phyloP scores from a whole-genome alignment of 2,113 vertebrate species.

The Tachycineta bicolor region DNA sequence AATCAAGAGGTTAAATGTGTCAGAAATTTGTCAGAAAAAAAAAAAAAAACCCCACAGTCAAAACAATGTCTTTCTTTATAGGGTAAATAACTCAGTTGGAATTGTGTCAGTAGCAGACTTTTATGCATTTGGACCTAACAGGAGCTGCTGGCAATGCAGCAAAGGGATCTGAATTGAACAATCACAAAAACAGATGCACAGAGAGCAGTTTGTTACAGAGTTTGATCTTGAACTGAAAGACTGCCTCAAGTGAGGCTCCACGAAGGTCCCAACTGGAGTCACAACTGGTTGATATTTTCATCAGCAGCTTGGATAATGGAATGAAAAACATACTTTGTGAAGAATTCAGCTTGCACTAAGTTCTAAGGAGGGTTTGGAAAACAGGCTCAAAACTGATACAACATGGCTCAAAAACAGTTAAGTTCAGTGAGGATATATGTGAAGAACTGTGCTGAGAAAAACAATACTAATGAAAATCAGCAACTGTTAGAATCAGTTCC shows the following conservation, averaged over 20 bases:
- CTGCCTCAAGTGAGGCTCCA: not conserved
- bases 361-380: not conserved
- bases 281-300: not conserved
- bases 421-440: not conserved
- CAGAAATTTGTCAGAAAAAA: not conserved
- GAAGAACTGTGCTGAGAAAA: not conserved
- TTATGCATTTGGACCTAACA: not conserved
- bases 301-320: not conserved
- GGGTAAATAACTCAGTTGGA: not conserved
- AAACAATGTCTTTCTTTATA: not conserved
- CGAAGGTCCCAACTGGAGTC: not conserved
- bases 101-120: not conserved
- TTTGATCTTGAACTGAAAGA: not conserved
- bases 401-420: not conserved
- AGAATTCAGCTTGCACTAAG: not conserved
- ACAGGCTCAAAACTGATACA: not conserved
- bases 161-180: not conserved
- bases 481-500: not conserved
- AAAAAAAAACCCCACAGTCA: not conserved
- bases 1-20: not conserved
- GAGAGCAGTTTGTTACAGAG: not conserved
- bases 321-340: not conserved
- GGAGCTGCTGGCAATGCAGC: not conserved
- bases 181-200: not conserved
- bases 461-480: not conserved